Evolutionary conservation across 1,140 invertebrate species (phyloP), one percentile per base, ranked within the genome.

Genomic region (Drosophila lacteicornis): DNA sequence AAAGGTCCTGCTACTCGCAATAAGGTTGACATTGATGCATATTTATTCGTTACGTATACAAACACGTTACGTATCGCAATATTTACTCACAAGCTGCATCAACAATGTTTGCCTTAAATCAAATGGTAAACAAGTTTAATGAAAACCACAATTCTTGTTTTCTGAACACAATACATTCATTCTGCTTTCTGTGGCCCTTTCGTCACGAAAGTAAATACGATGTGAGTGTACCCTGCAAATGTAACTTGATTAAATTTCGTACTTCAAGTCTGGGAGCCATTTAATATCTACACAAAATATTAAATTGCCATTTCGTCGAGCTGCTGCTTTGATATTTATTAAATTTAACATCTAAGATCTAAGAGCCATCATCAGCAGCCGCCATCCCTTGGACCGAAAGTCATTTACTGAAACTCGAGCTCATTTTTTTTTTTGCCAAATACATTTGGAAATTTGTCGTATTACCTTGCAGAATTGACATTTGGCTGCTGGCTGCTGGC

Each of bases 241-340:
- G 57, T 61, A 67, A 61, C 43, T 60, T 60, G 55, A 73, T 73
- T 73, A 71, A 49, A 60, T 36, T 73, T 27, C 5, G 17, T 51
- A 59, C 38, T 50, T 50, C 33, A 33, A 40, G 17, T 50, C 50
- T 33, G 66, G 55, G 49, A 63, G 62, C 51, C 65, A 82, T 79
- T 57, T 77, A 67, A 74, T 82, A 73, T 46, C 30, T 57, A 47
- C 51, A 47, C 33, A 62, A 63, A 68, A 68, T 79, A 79, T 83
- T 61, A 79, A 65, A 75, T 82, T 68, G 61, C 80, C 61, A 33
- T 70, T 59, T 40, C 38, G 36, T 7, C 47, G 76, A 50, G 47
- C 45, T 67, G 66, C 81, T 77, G 78, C 61, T 83, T 42, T 60
- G 60, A 77, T 77, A 80, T 83, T 83, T 83, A 83, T 83, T 84